phyloP scores from a whole-genome alignment of 2,113 vertebrate genomes.

The Hippocampus guttulatus region DNA sequence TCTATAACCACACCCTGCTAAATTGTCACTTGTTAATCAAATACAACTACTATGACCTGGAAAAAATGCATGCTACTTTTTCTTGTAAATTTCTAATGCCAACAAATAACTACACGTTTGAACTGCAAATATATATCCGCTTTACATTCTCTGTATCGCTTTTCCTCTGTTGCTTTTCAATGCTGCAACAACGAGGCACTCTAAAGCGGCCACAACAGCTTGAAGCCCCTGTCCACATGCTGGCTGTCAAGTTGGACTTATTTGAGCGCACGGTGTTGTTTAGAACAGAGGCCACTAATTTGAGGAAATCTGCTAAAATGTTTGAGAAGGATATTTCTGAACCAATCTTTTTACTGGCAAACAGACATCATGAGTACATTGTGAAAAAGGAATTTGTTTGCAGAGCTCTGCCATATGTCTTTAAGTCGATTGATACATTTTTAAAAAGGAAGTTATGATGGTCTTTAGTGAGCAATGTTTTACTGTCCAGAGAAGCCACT shows the following conservation, averaged over 20 bases:
- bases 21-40: no score
- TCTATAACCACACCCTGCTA: no score
- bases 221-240: neutral
- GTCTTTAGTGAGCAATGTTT: slow-evolving; percentile 43
- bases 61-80: neutral
- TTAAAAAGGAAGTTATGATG: neutral
- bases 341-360: neutral
- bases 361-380: neutral
- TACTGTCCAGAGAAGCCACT: slow-evolving; percentile 57
- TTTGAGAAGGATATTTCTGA: neutral
- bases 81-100: neutral
- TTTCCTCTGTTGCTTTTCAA: neutral
- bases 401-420: neutral
- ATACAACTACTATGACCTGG: neutral
- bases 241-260: neutral
- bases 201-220: no score
- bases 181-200: neutral
- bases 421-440: neutral
- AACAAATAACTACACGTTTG: neutral
- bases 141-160: no score
- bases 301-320: neutral
- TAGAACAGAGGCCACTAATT: neutral
- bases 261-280: neutral
- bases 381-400: neutral
- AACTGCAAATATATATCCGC: no score